Conservation (phyloP, 2,888 invertebrate species). For the Stenotaenia linearis region DNA sequence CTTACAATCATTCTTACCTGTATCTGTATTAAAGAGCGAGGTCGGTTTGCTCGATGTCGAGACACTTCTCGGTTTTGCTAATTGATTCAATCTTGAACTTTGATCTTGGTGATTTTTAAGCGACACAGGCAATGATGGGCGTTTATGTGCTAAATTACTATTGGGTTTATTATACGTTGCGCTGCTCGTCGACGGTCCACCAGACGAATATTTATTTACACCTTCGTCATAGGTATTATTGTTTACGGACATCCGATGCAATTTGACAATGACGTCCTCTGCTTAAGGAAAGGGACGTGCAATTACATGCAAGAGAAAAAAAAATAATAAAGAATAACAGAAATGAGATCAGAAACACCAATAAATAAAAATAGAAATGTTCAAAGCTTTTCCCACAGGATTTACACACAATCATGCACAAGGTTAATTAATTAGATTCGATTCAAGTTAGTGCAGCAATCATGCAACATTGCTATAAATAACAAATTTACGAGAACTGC, state of each 20-base stretch:
- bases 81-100: not conserved
- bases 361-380: not conserved
- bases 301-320: not conserved
- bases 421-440: too few relatives aligned
- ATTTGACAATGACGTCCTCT: not conserved
- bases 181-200: not conserved
- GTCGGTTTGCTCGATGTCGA: not conserved
- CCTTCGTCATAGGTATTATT: not conserved
- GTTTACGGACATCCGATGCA: not conserved
- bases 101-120: not conserved
- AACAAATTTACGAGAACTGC: not conserved
- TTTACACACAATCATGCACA: not conserved
- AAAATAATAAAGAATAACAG: not conserved
- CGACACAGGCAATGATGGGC: not conserved
- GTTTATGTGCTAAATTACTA: not conserved
- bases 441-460: not conserved
- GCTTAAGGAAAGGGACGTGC: not conserved
- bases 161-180: not conserved
- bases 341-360: not conserved
- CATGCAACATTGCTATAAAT: not conserved
- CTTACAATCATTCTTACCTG: not conserved
- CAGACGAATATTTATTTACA: not conserved
- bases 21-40: not conserved
- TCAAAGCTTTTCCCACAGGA: not conserved
- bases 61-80: not conserved